Evolutionary conservation across 2,888 invertebrate genomes (phyloP).

Genomic region (Nebria salina): DNA sequence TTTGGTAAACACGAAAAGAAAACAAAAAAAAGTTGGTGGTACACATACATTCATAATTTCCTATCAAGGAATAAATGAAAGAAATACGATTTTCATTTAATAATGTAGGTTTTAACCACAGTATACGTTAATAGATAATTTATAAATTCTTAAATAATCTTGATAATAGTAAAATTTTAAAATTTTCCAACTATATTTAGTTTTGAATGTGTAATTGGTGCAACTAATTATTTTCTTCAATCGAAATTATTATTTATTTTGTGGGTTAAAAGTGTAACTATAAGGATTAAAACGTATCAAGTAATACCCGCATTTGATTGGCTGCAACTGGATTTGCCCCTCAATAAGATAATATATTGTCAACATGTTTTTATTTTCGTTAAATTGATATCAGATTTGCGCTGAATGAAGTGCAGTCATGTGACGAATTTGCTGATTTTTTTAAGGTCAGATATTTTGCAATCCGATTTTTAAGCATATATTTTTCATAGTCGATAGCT

Average conservation of each 20-base stretch:
- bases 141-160: no score
- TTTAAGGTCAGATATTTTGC: neutral
- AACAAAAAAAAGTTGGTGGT: neutral
- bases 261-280: neutral
- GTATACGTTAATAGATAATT: no score
- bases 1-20: neutral
- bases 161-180: no score
- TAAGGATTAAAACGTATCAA: neutral
- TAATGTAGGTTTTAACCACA: neutral
- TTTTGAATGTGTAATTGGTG: no score
- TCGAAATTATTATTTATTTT: no score
- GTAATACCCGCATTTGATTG: constrained; percentile 24
- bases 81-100: neutral
- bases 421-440: constrained; percentile 9
- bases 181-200: no score
- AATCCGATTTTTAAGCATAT: neutral
- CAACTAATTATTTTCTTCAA: no score
- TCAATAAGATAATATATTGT: constrained; percentile 16
- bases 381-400: constrained; percentile 29
- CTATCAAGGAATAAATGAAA: neutral
- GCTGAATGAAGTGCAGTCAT: constrained; percentile 37
- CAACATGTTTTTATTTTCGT: constrained; percentile 38
- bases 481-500: neutral
- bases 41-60: neutral
- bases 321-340: constrained; percentile 28